A percentile compares a stretch with the other conserved stretches of the same genome.
Evolutionary conservation across 30 jellyfish, hydroid and myxozoan species (phyloP).

Genomic region (Catostylus mosaicus): DNA sequence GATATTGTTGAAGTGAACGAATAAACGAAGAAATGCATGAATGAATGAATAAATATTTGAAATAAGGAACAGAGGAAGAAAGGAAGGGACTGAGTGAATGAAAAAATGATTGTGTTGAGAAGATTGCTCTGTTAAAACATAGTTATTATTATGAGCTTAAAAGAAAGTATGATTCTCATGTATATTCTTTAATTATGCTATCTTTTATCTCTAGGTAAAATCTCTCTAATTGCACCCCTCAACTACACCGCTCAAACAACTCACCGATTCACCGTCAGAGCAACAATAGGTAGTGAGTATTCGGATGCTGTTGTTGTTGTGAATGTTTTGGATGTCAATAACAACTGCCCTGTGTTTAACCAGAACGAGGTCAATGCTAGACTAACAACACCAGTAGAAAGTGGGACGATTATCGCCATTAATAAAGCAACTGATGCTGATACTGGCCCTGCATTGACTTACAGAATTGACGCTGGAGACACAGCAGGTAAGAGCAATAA

Average conservation of each 20-base stretch:
- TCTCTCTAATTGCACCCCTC: constrained; percentile 46
- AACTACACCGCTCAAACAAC: constrained; percentile 60
- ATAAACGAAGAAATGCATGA: too few relatives aligned
- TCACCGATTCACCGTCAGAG: constrained; percentile 74
- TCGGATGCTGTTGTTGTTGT: constrained; percentile 66
- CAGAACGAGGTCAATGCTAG: constrained; percentile 30
- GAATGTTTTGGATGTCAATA: constrained; percentile 81
- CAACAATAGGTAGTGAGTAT: constrained; percentile 61
- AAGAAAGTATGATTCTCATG: too few relatives aligned
- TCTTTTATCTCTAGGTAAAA: constrained; percentile 32
- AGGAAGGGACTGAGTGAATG: too few relatives aligned
- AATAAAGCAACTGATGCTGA: constrained; percentile 66
- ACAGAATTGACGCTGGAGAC: constrained; percentile 72
- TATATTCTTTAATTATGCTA: background rate
- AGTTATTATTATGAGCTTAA: too few relatives aligned
- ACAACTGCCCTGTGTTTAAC: constrained; percentile 82
- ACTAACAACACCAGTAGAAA: constrained; percentile 64
- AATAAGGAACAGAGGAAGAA: too few relatives aligned
- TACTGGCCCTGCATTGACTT: constrained; percentile 44
- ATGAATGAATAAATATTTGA: too few relatives aligned
- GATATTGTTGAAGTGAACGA: too few relatives aligned
- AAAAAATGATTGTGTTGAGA: too few relatives aligned
- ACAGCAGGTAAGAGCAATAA: constrained; percentile 58
- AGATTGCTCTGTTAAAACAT: too few relatives aligned
- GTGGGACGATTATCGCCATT: constrained; percentile 56